phyloP scores from a whole-genome alignment of 2,113 vertebrate species.

The Lepisosteus osseus region DNA sequence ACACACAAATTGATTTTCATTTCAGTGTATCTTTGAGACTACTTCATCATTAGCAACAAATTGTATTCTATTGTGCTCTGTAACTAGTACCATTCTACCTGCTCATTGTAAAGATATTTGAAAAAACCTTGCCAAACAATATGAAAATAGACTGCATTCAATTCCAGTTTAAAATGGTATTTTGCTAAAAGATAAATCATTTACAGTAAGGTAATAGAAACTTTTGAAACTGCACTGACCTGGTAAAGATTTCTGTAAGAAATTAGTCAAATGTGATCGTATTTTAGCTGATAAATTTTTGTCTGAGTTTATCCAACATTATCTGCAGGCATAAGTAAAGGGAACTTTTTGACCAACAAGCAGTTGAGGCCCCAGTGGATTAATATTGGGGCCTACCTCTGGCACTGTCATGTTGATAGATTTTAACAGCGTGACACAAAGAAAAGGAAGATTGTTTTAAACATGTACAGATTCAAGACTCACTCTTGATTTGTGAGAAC shows the following conservation, averaged over 20 bases:
- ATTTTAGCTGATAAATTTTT: conserved; percentile 76
- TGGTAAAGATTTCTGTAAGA: conserved; percentile 77
- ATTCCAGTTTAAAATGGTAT: too few relatives aligned
- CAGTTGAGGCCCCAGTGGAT: conserved; percentile 62
- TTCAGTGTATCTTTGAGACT: too few relatives aligned
- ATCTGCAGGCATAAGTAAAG: conserved; percentile 77
- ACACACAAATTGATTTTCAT: too few relatives aligned
- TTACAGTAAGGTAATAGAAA: conserved; percentile 54
- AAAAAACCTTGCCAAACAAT: too few relatives aligned
- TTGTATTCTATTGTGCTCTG: too few relatives aligned
- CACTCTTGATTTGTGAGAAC: conserved; percentile 52
- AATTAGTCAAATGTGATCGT: conserved; percentile 82
- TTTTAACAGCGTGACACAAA: conserved; percentile 56
- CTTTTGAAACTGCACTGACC: conserved; percentile 49
- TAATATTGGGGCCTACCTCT: conserved; percentile 61
- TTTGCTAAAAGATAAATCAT: too few relatives aligned
- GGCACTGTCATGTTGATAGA: conserved; percentile 70
- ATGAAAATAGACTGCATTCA: too few relatives aligned
- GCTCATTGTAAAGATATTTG: too few relatives aligned
- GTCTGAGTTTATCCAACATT: conserved; percentile 70
- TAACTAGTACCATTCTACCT: too few relatives aligned
- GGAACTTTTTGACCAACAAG: conserved; percentile 71
- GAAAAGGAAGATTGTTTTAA: conserved; percentile 66
- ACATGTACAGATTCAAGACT: conserved; percentile 69
- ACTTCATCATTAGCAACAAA: too few relatives aligned